Evolutionary conservation across 2,888 invertebrate species (phyloP), one percentile per base, ranked within the genome.

Genomic region (Vandiemenella viatica): DNA sequence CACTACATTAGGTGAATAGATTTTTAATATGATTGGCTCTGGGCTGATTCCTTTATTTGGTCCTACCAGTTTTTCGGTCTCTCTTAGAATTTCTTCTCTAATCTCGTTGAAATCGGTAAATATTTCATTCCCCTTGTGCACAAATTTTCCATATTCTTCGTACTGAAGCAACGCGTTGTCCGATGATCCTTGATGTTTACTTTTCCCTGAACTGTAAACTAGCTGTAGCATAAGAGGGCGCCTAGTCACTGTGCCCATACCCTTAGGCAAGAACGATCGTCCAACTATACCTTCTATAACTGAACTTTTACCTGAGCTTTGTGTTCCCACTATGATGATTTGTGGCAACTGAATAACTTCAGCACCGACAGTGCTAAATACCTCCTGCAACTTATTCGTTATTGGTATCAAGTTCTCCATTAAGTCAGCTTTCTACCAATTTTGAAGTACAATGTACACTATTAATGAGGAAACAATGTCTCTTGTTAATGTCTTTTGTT

Each of bases 351-450:
- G 93, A 63, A 98, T 86, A 57, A 90, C 85, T 75, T 97, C 96
- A 56, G 91, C 83, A 55, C 98, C 98, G 52, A 98, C 91, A 41
- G 97, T 95, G 63, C 93, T 96, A 68, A 99, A 98, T 56, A 98
- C 98, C 76, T 99, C 98, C 76, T 99, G 98, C 57, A 99, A 75
- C 73, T 98, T 98, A 73, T 98, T 98, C 62, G 99, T 93, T 53
- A 98, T 93, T 55, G 98, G 97, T 71, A 99, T 99, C 62, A 99
- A 76, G 53, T 93, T 91, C 76, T 99, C 97, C 98, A 99, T 99
- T 65, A 60, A 71, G 38, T 10, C 13, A 5, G 3, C n/a, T n/a
- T n/a, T n/a, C n/a, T n/a, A n/a, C n/a, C n/a, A n/a, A n/a, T n/a
- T n/a, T n/a, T n/a, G n/a, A n/a, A n/a, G n/a, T n/a, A n/a, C n/a